Percentiles rank a stretch among this genome's conserved stretches.
Conservation (phyloP, 2,797 vertebrate genomes). For the Epinephelus coioides region DNA sequence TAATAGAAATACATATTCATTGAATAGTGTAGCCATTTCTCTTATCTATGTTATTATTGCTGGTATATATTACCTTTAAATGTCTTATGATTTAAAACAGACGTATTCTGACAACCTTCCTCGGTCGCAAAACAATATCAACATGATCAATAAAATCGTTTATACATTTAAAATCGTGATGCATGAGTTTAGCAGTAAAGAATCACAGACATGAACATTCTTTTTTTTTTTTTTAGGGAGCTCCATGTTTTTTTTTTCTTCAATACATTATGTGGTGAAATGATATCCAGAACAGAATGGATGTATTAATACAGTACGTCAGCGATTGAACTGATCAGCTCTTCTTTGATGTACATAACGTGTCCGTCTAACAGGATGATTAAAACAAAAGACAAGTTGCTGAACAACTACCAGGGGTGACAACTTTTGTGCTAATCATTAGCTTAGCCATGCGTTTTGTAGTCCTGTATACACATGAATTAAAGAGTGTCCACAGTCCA, state of each 20-base stretch:
- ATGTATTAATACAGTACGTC: background rate
- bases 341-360: conserved; percentile 20
- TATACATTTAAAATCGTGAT: conserved; percentile 80
- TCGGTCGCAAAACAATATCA: conserved; percentile 70
- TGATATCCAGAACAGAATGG: conserved; percentile 58
- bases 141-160: conserved; percentile 74
- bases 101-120: conserved; percentile 70
- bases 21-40: conserved; percentile 82
- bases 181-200: conserved; percentile 77
- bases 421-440: conserved; percentile 68
- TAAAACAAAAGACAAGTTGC: conserved; percentile 34
- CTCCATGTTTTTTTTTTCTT: conserved; percentile 48
- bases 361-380: conserved; percentile 43
- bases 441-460: conserved; percentile 72
- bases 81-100: conserved; percentile 76
- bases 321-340: conserved; percentile 16
- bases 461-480: conserved; percentile 60
- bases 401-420: conserved; percentile 49
- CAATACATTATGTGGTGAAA: conserved; percentile 65
- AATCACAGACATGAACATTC: conserved; percentile 85
- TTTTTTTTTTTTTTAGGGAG: conserved; percentile 50
- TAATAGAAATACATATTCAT: conserved; percentile 83
- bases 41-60: conserved; percentile 85
- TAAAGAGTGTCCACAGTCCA: conserved; percentile 52
- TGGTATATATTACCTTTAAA: conserved; percentile 86